These are phyloP conservation scores for Subanguina moxae DNA, from an alignment of 1,140 invertebrate genomes.

Conservation along the genomic window DNA sequence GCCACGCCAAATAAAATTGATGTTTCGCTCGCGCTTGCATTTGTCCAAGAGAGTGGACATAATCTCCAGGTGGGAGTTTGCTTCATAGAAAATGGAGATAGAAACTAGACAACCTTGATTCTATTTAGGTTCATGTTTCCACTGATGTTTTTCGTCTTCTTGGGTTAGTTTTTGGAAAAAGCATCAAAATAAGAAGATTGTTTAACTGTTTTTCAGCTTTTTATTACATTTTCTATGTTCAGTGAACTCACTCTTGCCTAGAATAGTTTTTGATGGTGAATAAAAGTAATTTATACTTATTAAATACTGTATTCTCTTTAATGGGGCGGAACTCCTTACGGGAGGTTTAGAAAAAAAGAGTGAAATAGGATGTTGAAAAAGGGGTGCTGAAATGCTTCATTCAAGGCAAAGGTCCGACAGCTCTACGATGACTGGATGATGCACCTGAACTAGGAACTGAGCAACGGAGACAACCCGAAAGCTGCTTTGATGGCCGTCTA, in stretches of 20 bases:
- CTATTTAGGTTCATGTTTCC: not conserved
- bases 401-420: no score
- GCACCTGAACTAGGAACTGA: no score
- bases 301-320: no score
- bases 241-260: not conserved
- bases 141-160: not conserved
- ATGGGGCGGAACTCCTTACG: no score
- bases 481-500: no score
- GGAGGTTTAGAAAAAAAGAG: no score
- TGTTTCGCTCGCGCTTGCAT: conserved; percentile 43
- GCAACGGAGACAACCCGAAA: no score
- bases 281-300: no score
- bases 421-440: no score
- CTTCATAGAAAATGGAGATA: conserved; percentile 6
- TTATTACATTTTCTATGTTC: not conserved
- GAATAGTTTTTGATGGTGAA: no score
- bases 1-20: conserved; percentile 17
- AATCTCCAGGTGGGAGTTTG: conserved; percentile 45
- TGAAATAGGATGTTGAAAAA: no score
- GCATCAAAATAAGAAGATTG: not conserved
- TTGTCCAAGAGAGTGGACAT: conserved; percentile 53
- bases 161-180: not conserved
- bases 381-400: no score
- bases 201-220: not conserved
- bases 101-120: not conserved